Evolutionary conservation across 2,888 invertebrate species (phyloP), one percentile per base, ranked within the genome.

Genomic region (Metallyticus violacea): DNA sequence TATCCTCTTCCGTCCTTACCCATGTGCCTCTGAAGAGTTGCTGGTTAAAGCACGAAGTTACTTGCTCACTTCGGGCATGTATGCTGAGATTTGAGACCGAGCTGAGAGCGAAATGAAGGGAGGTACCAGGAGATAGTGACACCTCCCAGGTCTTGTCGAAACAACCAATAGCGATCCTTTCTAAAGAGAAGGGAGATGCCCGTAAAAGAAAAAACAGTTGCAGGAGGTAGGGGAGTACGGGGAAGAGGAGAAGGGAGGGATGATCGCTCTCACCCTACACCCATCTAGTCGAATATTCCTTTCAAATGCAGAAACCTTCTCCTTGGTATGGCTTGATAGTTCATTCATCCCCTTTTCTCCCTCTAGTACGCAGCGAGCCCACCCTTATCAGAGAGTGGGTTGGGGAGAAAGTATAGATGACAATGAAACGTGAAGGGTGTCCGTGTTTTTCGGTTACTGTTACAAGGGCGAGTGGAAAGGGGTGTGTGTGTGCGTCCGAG

Each of bases 111-210:
- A 62, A 77, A n/a, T 15, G n/a, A 62, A 62, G 29, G 83, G 83
- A 76, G 76, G 77, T 83, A 77, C 83, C 83, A n/a, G 4, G 2
- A 15, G n/a, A 83, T 28, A 83, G 25, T 77, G 83, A 77, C 83
- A 83, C 83, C 83, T 83, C 83, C 83, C 83, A 83, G 77, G 22
- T 26, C 28, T 28, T 29, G 25, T 77, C 26, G 25, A 77, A 83
- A 83, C 77, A 83, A 26, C 83, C 83, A 83, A 83, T 83, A 77
- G 83, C 30, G 29, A 83, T 29, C 28, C 77, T 77, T 62, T 81
- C 7, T 30, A 30, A 25, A 81, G 81, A 25, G 40, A 40, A 81
- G 81, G 81, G 81, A 81, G 81, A 81, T 30, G 25, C 40, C 30
- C n/a, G 29, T 81, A 40, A 30, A 26, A 40, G 40, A 28, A 79